These are phyloP conservation scores for Labeo catla DNA, from an alignment of 2,113 vertebrate species.

Conservation along the genomic window DNA sequence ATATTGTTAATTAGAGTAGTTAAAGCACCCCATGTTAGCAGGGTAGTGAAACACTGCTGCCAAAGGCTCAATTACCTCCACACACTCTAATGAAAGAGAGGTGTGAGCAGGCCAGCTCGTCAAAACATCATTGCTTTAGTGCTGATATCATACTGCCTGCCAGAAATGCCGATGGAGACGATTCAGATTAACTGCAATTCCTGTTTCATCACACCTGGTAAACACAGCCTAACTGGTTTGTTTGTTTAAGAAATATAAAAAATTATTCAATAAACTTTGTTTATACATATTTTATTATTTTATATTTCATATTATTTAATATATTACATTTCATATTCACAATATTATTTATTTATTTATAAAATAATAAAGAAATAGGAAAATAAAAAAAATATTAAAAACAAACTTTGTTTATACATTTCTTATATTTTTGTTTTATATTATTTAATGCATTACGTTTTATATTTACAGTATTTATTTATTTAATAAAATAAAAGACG, in stretches of 20 bases:
- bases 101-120: conserved; percentile 1
- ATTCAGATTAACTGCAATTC: neutral
- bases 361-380: too few species aligned
- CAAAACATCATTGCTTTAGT: neutral
- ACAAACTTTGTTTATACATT: too few species aligned
- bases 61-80: conserved; percentile 27
- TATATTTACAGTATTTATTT: too few species aligned
- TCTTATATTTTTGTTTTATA: too few species aligned
- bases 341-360: too few species aligned
- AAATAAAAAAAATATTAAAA: too few species aligned
- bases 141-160: neutral
- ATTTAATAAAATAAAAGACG: too few species aligned
- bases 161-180: neutral
- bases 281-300: neutral
- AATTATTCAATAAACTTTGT: too few species aligned
- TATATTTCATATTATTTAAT: too few species aligned
- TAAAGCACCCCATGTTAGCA: conserved; percentile 13
- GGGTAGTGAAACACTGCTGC: conserved; percentile 3
- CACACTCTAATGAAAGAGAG: conserved; percentile 32
- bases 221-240: neutral
- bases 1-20: conserved; percentile 39
- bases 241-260: too few species aligned
- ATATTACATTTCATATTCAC: too few species aligned
- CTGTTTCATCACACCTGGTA: neutral
- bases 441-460: too few species aligned